Percentiles rank a stretch among this genome's conserved stretches.
These are phyloP conservation scores for Ischnus inquisitorius DNA, from an alignment of 2,888 invertebrate species.

Conservation along the genomic window DNA sequence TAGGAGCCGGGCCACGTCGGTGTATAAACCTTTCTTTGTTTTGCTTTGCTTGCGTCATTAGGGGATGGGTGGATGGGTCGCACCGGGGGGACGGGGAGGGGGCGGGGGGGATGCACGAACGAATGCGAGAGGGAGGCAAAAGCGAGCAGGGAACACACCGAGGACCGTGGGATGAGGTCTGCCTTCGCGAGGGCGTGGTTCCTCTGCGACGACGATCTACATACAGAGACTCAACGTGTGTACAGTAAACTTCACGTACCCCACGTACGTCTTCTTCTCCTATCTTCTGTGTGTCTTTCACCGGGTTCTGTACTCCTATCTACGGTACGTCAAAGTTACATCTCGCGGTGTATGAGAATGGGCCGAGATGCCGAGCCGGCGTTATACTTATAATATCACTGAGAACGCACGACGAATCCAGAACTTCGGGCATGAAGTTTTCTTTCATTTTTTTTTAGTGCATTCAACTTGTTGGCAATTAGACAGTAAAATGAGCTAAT, in stretches of 20 bases:
- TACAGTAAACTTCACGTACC: neutral
- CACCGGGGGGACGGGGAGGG: constrained; percentile 70
- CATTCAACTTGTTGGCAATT: neutral
- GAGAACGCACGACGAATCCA: neutral
- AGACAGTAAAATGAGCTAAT: neutral
- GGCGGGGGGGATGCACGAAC: constrained; percentile 72
- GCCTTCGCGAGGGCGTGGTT: constrained; percentile 83
- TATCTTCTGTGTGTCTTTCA: neutral
- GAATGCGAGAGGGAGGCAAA: constrained; percentile 65
- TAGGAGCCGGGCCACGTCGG: constrained; percentile 81
- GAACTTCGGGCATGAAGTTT: neutral
- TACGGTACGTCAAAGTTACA: constrained; percentile 66
- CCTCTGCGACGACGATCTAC: constrained; percentile 79
- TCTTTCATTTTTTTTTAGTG: neutral
- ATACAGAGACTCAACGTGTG: constrained; percentile 74
- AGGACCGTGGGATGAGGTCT: constrained; percentile 69
- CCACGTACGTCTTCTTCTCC: constrained; percentile 31
- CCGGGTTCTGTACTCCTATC: constrained; percentile 11
- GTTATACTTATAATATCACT: constrained; percentile 38
- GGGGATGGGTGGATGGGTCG: constrained; percentile 80
- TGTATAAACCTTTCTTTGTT: constrained; percentile 87
- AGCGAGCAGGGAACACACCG: constrained; percentile 30
- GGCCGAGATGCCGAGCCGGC: constrained; percentile 51
- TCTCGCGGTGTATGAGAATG: constrained; percentile 46
- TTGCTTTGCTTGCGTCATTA: constrained; percentile 87